These are phyloP conservation scores for Sigmodon hispidus DNA, from an alignment of 2,113 vertebrate genomes.

Conservation along the genomic window DNA sequence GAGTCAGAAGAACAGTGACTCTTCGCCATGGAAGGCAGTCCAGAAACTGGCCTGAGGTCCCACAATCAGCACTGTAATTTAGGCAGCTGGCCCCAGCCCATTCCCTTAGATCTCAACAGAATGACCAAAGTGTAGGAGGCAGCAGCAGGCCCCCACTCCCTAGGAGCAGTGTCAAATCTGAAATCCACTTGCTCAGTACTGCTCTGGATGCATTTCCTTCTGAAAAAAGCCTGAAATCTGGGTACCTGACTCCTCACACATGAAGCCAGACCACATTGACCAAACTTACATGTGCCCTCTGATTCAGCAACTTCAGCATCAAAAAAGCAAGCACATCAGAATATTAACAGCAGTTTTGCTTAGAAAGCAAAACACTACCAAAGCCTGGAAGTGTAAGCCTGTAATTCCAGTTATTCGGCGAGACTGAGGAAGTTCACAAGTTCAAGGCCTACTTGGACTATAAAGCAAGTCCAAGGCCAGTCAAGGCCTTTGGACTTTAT, in stretches of 20 bases:
- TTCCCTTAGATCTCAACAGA: neutral
- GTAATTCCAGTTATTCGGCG: neutral
- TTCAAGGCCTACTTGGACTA: neutral
- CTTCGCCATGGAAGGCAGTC: accelerated
- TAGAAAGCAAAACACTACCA: neutral
- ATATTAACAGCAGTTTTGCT: accelerated
- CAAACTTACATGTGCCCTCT: neutral
- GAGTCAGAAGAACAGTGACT: neutral
- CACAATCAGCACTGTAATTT: accelerated
- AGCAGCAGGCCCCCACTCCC: neutral
- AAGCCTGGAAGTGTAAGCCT: too few species aligned
- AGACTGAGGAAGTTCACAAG: neutral
- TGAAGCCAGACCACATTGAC: neutral
- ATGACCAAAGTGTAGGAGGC: neutral
- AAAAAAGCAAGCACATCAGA: neutral
- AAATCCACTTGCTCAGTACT: neutral
- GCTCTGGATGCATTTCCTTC: accelerated
- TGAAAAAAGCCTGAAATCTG: neutral
- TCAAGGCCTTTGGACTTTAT: neutral
- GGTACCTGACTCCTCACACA: too few species aligned
- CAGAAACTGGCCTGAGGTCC: neutral
- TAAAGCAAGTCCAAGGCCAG: neutral
- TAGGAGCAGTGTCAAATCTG: neutral
- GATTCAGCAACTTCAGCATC: neutral
- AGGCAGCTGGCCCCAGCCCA: neutral